Percentiles rank a stretch among this genome's conserved stretches.
These are phyloP conservation scores for Tokudaia muenninki DNA, from an alignment of 2,797 vertebrate species.

Conservation along the genomic window DNA sequence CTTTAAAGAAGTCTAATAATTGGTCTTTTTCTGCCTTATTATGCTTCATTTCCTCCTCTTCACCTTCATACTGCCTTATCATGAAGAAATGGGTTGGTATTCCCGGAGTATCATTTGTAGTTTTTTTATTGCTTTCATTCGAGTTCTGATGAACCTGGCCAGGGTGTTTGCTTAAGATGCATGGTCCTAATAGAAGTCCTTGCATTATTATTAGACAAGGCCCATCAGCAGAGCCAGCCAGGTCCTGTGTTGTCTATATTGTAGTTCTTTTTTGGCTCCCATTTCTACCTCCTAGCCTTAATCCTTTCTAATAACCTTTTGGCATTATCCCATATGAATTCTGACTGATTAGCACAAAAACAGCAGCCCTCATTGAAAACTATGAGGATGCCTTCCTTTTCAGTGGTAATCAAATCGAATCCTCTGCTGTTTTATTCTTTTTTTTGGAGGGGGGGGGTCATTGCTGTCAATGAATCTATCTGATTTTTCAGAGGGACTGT, in stretches of 20 bases:
- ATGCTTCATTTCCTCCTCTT: neutral
- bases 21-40: neutral
- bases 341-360: neutral
- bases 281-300: neutral
- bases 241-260: neutral
- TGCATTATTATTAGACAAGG: neutral
- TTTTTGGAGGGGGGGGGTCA: neutral
- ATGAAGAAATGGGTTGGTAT: neutral
- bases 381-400: neutral
- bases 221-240: neutral
- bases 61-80: neutral
- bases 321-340: too few species aligned
- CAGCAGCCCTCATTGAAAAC: neutral
- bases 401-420: neutral
- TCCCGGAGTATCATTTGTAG: neutral
- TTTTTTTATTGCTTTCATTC: neutral
- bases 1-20: neutral
- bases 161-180: neutral
- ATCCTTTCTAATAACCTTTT: neutral
- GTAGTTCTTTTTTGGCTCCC: too few species aligned
- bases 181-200: neutral
- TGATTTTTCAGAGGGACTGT: neutral
- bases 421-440: neutral
- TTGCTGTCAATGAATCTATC: neutral
- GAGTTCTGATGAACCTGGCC: neutral